Evolutionary conservation across 1,140 invertebrate species (phyloP).

Genomic region (Bacillus rossius): DNA sequence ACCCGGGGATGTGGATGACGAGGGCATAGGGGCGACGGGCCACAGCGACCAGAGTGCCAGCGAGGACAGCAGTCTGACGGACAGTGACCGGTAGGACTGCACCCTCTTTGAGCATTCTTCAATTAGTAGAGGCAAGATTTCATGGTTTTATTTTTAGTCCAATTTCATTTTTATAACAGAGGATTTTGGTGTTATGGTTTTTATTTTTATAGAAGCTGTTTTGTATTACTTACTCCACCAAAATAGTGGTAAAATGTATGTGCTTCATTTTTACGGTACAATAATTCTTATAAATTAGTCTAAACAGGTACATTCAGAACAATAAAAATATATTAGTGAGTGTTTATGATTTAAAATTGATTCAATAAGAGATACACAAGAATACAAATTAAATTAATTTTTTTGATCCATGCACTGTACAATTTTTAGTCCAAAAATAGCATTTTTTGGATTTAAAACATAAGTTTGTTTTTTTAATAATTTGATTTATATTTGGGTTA

Average conservation of each 20-base stretch:
- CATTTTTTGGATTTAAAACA: not conserved
- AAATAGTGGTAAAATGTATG: too few relatives aligned
- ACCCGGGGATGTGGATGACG: constrained; percentile 27
- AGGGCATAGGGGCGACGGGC: constrained; percentile 29
- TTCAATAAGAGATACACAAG: too few relatives aligned
- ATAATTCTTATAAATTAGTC: not conserved
- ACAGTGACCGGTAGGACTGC: constrained; percentile 53
- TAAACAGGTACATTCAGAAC: too few relatives aligned
- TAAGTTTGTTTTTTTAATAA: not conserved
- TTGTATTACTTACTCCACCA: too few relatives aligned
- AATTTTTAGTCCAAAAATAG: not conserved
- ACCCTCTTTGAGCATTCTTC: constrained; percentile 13
- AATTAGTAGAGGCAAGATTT: too few relatives aligned
- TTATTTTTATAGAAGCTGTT: too few relatives aligned
- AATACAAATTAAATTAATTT: not conserved
- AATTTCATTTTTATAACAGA: too few relatives aligned
- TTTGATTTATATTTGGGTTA: not conserved
- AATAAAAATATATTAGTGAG: too few relatives aligned
- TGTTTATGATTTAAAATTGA: too few relatives aligned
- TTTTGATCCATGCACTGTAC: too few relatives aligned
- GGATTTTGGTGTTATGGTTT: too few relatives aligned
- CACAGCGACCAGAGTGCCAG: constrained; percentile 60
- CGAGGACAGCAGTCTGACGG: constrained; percentile 72
- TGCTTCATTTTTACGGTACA: not conserved
- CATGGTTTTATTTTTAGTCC: too few relatives aligned